Evolutionary conservation across 1,140 invertebrate genomes (phyloP), one percentile per base, ranked within the genome.

Genomic region (Achatina immaculata): DNA sequence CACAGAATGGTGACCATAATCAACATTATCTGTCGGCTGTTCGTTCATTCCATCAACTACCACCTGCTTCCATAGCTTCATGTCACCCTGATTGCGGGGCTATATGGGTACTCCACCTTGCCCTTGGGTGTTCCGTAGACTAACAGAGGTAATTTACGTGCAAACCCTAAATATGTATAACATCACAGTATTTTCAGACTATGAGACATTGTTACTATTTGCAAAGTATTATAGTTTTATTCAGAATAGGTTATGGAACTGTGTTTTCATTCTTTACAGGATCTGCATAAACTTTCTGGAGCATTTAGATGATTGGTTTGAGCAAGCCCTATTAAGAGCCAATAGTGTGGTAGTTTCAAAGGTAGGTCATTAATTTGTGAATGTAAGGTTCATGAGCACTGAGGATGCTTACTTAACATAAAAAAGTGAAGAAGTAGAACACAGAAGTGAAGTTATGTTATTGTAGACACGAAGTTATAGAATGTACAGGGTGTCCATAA

Each of bases 231-330:
- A 11, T 51, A 51, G 11, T 51, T 24, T 14, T 51, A 14, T 11
- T 11, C 48, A 51, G 11, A 24, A 24, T 24, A 51, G 11, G 48
- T 14, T 51, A 9, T 28, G 9, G n/a, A 14, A 65, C 24, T 28
- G 24, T 65, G 6, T 65, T 9, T 34, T 11, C 31, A 55, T 42
- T 78, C 24, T 83, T n/a, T 83, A 34, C 80, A 91, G 89, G 24
- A 88, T 91, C 71, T 84, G 89, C 16, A 65, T 91, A 79, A 91
- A 91, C 83, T 90, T 91, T 78, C 81, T 91, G 34, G 88, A 91
- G 79, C 88, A 91, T 74, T 74, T 91, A 78, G 90, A 91, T 75
- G 80, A 85, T 11, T 92, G 90, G 91, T 83, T 72, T 34, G 86
- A 89, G 55, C 85, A 90, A 72, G 90, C 89, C 16, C 82, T 85